Base-by-base conservation (phyloP, 2,888 invertebrate species). In the Nematopogon swammerdamellus region DNA sequence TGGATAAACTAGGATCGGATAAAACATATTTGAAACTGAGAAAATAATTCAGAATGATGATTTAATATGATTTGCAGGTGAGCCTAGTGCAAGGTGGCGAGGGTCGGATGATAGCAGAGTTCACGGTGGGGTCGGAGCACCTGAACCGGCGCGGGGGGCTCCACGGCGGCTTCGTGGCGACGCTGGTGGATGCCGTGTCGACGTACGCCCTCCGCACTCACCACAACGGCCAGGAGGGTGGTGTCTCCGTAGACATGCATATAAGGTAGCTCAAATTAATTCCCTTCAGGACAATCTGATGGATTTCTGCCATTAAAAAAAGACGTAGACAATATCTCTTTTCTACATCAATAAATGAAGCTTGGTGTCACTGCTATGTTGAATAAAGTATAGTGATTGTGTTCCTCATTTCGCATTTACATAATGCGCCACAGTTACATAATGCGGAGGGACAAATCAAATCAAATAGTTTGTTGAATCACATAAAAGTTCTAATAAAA, bases 161-260 rank as follows among this genome's bases (percentile, higher is more conserved):
- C 3, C 96, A 96, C 63, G 95, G 95, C 2, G 96, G 94, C 5
- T 85, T 92, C 59, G 90, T 90, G 3, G 88, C 91, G 2, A 90
- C 91, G 1, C 65, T 95, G 10, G 85, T 92, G 0, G 80, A 80
- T 58, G 73, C 75, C 2, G 66, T 95, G 18, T 93, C 95, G 1
- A 89, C 91, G 0, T 87, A 87, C 62, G 95, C 92, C 0, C 66
- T 95, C 1, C 82, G 89, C 63, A 85, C 90, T 0, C 82, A 85
- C 58, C 82, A 80, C n/a, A 70, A 62, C n/a, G 67, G 75, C 48
- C 76, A 81, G 3, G 76, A 79, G 46, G 83, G 89, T 47, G 93
- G 94, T 18, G 91, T 93, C 1, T 91, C 92, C 8, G 86, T 95
- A 18, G 90, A 94, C 62, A 72, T 97, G 25, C 88, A 88, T 70